Conservation (phyloP, 2,113 vertebrate genomes). For the Oryzias javanicus region DNA sequence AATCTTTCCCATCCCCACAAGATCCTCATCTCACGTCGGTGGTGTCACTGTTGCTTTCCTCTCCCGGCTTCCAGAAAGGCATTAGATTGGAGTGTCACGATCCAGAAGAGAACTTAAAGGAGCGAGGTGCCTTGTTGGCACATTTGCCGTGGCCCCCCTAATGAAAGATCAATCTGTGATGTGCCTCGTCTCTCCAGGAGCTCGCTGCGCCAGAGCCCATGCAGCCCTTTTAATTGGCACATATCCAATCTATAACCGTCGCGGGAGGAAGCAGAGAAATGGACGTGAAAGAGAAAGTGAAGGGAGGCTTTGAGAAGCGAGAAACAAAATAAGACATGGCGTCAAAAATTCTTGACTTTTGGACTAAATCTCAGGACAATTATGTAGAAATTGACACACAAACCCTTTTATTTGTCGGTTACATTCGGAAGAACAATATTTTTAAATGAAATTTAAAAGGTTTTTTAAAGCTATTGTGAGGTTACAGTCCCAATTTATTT, state of each 20-base stretch:
- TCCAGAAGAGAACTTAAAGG: slow-evolving; percentile 59
- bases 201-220: slow-evolving; percentile 34
- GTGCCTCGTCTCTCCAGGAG: slow-evolving; percentile 53
- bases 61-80: slow-evolving; percentile 39
- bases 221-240: slow-evolving; percentile 64
- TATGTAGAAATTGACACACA: not conserved
- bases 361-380: slow-evolving; percentile 5
- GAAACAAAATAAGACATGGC: slow-evolving; percentile 4
- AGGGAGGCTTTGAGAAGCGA: not conserved
- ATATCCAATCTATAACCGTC: slow-evolving; percentile 73
- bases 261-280: slow-evolving; percentile 37
- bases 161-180: slow-evolving; percentile 76
- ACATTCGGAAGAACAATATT: not conserved
- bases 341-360: slow-evolving; percentile 3
- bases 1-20: not conserved
- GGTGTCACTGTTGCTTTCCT: slow-evolving; percentile 11
- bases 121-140: slow-evolving; percentile 56
- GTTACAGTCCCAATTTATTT: too few relatives aligned
- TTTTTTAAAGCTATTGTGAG: too few relatives aligned
- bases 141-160: slow-evolving; percentile 54
- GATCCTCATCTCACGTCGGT: slow-evolving; percentile 9
- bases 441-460: too few relatives aligned
- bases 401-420: not conserved
- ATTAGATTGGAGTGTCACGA: slow-evolving; percentile 63
- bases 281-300: slow-evolving; percentile 24